A percentile compares a stretch with the other conserved stretches of the same genome.
phyloP scores from a whole-genome alignment of 92 coral and sea anemone species.

The Epizoanthus stellaris region DNA sequence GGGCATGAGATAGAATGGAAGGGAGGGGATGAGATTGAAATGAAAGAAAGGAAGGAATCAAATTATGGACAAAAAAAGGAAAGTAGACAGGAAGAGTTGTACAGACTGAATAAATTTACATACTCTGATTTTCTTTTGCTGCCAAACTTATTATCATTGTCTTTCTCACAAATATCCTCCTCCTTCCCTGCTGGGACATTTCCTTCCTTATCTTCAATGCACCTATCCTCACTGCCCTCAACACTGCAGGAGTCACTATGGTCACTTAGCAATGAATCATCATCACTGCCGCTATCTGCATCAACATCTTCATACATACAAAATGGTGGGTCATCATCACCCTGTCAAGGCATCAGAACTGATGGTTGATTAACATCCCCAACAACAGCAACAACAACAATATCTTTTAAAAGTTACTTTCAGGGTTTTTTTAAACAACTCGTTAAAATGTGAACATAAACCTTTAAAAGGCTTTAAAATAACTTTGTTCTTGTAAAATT shows the following conservation, averaged over 20 bases:
- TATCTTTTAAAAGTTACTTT: too few relatives aligned
- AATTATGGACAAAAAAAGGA: background rate
- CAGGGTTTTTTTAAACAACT: too few relatives aligned
- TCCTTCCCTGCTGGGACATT: background rate
- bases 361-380: background rate
- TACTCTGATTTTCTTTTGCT: background rate
- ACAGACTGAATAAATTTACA: background rate
- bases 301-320: constrained; percentile 39
- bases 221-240: constrained; percentile 29
- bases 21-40: too few relatives aligned
- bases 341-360: background rate
- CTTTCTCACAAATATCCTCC: too few relatives aligned
- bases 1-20: too few relatives aligned
- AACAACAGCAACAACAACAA: too few relatives aligned
- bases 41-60: background rate
- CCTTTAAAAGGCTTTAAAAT: too few relatives aligned
- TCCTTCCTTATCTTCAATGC: background rate
- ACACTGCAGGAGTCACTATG: constrained; percentile 41
- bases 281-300: constrained; percentile 36
- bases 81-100: background rate
- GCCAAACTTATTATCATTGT: background rate
- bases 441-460: too few relatives aligned
- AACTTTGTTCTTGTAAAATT: too few relatives aligned
- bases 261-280: constrained; percentile 13
- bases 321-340: constrained; percentile 36